Base-by-base conservation (phyloP, 1,140 invertebrate species). In the Trissolcus basalis region DNA sequence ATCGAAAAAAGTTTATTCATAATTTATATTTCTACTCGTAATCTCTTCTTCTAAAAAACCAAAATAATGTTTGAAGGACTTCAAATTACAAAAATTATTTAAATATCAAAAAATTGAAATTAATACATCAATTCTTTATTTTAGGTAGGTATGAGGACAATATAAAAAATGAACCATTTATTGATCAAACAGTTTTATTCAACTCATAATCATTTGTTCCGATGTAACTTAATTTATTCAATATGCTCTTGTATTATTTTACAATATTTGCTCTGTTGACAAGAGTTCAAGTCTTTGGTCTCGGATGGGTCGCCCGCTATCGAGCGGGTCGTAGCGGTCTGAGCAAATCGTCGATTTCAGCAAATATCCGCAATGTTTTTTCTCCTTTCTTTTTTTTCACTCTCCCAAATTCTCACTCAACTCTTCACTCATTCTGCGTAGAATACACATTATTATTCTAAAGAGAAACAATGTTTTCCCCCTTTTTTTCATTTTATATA, bases 291-390 rank as follows among this genome's bases (percentile, higher is more conserved):
- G 84, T 85, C 83, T 85, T 86, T 87, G 86, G 83, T 87, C 85
- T 86, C 86, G 81, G 83, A 86, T 85, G 83, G 82, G 81, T 86
- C 80, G 76, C 73, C 80, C 81, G 79, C 81, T 80, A 60, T 72
- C 80, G 78, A 82, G 49, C 75, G 67, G 77, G 69, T 83, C 82
- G 81, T 63, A 83, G 82, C 81, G 78, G 81, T 82, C 84, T 86
- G 86, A 87, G 86, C 85, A 87, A 87, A 85, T 86, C 83, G 82
- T 87, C 84, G 82, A 85, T 86, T 86, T 27, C 19, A 85, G 81
- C 82, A 86, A 83, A 81, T 82, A 85, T 79, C 80, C 82, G 77
- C 19, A 6, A 81, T 81, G 76, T 77, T 80, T 80, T 72, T 69
- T 1, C 6, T 27, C 19, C 1, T 27, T 27, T n/a, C n/a, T n/a